These are phyloP conservation scores for Gandaritis pyraliata DNA, from an alignment of 2,888 invertebrate genomes.

Conservation along the genomic window DNA sequence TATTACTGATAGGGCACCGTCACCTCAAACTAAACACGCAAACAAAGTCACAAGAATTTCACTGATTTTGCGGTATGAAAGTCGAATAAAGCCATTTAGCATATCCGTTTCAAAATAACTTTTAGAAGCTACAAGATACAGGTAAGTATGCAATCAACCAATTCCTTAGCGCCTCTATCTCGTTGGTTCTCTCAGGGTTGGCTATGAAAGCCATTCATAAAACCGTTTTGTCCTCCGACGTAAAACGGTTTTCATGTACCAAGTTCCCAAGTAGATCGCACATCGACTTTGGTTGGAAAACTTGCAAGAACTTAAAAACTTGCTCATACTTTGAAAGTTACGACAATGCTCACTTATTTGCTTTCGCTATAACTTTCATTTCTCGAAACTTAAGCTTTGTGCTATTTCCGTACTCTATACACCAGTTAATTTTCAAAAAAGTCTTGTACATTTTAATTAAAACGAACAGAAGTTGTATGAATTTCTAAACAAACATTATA, in stretches of 20 bases:
- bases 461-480: neutral
- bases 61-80: neutral
- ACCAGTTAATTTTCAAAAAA: neutral
- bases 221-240: constrained; percentile 35
- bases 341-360: constrained; percentile 10
- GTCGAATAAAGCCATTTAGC: neutral
- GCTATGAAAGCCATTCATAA: constrained; percentile 26
- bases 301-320: constrained; percentile 43
- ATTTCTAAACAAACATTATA: too few relatives aligned
- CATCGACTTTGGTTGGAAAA: constrained; percentile 42
- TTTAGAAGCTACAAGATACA: neutral
- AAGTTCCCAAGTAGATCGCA: constrained; percentile 53
- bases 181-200: constrained; percentile 1
- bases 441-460: neutral
- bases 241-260: constrained; percentile 60
- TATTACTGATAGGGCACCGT: too few relatives aligned
- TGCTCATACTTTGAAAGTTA: constrained; percentile 26
- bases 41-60: too few relatives aligned
- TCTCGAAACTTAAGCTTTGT: neutral
- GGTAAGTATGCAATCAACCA: neutral
- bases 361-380: constrained; percentile 18
- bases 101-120: neutral
- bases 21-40: too few relatives aligned
- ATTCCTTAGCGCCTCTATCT: neutral
- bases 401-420: neutral